Conservation (phyloP, 2,113 vertebrate species). For the Anhinga rufa region DNA sequence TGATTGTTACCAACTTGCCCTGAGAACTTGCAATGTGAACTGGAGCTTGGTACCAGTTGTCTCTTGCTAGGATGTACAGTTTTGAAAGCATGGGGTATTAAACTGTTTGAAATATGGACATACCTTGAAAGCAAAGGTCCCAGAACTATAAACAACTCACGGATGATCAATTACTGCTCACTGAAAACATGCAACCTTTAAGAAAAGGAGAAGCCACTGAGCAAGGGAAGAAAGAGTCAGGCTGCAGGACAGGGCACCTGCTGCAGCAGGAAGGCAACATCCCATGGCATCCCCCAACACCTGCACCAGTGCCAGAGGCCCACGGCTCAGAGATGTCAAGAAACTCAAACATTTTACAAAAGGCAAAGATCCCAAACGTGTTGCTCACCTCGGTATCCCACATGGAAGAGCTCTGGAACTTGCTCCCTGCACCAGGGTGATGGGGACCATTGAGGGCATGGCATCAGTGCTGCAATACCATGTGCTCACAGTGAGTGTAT, state of each 20-base stretch:
- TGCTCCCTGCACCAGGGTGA: accelerated
- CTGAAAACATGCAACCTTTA: background rate
- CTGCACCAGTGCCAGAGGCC: background rate
- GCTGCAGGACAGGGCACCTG: background rate
- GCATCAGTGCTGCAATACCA: accelerated
- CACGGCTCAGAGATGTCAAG: background rate
- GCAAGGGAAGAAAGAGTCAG: background rate
- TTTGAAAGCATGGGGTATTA: background rate
- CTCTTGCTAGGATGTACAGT: background rate
- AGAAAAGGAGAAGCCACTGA: background rate
- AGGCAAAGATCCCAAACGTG: background rate
- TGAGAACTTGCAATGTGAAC: background rate
- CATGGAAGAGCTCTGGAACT: background rate
- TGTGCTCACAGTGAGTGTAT: accelerated
- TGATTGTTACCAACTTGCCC: background rate
- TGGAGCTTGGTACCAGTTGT: background rate
- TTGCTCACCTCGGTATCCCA: background rate
- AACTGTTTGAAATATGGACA: background rate
- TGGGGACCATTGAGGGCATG: accelerated
- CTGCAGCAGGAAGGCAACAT: accelerated
- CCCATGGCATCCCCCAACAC: background rate
- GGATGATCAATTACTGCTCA: background rate
- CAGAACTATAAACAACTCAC: background rate
- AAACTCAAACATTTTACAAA: background rate
- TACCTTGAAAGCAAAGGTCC: background rate